Conservation (phyloP, 2,797 vertebrate genomes). For the Squalus acanthias region DNA sequence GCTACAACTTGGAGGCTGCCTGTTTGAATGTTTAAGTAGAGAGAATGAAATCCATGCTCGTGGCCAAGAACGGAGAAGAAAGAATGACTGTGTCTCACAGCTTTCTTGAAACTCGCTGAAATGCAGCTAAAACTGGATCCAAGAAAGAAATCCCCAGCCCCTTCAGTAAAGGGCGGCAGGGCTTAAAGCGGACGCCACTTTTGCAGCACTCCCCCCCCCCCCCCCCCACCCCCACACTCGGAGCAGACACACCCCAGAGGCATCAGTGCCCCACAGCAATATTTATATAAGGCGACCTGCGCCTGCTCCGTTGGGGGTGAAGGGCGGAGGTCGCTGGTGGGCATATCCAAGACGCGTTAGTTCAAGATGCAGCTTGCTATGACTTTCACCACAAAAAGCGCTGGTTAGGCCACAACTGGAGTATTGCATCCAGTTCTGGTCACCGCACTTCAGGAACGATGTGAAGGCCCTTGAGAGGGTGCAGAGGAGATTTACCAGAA, state of each 20-base stretch:
- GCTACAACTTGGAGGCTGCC: background rate
- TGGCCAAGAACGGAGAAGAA: background rate
- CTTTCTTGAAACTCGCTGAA: background rate
- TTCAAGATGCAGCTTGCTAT: too few relatives aligned
- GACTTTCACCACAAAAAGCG: too few relatives aligned
- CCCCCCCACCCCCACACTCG: background rate
- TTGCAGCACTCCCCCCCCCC: background rate
- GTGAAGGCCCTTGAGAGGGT: too few relatives aligned
- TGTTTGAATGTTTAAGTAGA: constrained; percentile 4
- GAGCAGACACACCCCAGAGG: background rate
- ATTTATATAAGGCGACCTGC: background rate
- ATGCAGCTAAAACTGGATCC: background rate
- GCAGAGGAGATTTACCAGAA: too few relatives aligned
- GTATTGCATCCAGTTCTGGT: too few relatives aligned
- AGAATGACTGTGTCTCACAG: background rate
- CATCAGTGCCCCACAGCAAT: background rate
- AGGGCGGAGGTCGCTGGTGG: background rate
- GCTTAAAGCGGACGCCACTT: background rate
- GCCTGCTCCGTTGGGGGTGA: background rate
- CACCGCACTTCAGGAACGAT: too few relatives aligned
- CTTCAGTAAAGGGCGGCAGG: background rate
- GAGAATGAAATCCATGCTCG: background rate
- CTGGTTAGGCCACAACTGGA: too few relatives aligned
- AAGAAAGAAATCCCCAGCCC: background rate
- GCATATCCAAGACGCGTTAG: background rate